These are phyloP conservation scores for Epirrhoe alternata DNA, from an alignment of 2,888 invertebrate genomes.

Conservation along the genomic window DNA sequence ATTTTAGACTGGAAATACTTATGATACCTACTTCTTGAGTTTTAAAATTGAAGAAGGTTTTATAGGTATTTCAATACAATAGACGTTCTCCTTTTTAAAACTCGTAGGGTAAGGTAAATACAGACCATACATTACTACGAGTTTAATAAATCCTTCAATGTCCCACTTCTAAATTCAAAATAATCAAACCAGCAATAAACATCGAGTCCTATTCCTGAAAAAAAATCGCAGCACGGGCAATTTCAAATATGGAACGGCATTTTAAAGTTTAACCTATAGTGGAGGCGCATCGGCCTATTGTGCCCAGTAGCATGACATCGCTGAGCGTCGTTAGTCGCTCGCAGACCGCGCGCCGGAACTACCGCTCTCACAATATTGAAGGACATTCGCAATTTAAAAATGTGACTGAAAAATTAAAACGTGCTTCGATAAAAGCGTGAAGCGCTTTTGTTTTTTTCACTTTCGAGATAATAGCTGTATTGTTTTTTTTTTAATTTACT, in stretches of 20 bases:
- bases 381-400: conserved; percentile 26
- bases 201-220: not conserved
- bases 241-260: not conserved
- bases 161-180: not conserved
- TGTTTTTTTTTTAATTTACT: not conserved
- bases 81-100: too few species aligned
- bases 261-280: conserved; percentile 12
- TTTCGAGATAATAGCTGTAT: not conserved
- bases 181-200: not conserved
- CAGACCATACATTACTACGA: too few species aligned
- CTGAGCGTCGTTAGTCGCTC: conserved; percentile 60
- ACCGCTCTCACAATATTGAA: conserved; percentile 40
- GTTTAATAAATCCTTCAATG: too few species aligned
- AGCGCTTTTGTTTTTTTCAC: not conserved
- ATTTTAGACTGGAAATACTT: too few species aligned
- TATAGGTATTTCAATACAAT: too few species aligned
- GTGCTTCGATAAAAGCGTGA: not conserved
- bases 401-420: conserved; percentile 4
- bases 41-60: too few species aligned
- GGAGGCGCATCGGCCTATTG: conserved; percentile 34
- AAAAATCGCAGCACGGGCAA: not conserved
- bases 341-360: conserved; percentile 58
- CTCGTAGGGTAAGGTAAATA: too few species aligned
- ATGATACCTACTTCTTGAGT: too few species aligned
- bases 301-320: conserved; percentile 26